Percentiles rank a stretch among this genome's conserved stretches.
Evolutionary conservation across 30 jellyfish, hydroid and myxozoan species (phyloP).

Genomic region (Hydra vulgaris): DNA sequence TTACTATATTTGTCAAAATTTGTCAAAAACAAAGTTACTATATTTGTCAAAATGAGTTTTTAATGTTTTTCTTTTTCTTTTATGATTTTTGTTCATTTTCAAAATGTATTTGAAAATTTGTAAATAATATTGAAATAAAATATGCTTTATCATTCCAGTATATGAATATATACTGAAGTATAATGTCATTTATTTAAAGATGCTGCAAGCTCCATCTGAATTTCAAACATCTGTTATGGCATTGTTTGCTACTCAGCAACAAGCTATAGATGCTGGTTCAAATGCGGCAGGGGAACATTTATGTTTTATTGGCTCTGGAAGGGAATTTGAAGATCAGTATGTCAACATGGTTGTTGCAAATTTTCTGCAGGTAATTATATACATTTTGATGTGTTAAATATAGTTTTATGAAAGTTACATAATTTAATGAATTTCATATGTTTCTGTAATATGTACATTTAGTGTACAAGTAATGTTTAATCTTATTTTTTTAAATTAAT

Average conservation of each 20-base stretch:
- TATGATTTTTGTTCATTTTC: too few species aligned
- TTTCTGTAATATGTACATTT: too few species aligned
- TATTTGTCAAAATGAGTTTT: too few species aligned
- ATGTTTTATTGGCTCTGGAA: constrained; percentile 96
- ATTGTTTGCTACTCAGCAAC: constrained; percentile 88
- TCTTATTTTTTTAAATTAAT: too few species aligned
- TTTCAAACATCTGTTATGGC: constrained; percentile 86
- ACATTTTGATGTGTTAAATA: not conserved
- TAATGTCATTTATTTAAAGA: constrained; percentile 11
- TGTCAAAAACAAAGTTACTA: too few species aligned
- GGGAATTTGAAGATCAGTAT: constrained; percentile 95
- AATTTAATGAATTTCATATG: too few species aligned
- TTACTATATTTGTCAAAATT: too few species aligned
- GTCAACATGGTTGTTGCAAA: constrained; percentile 97
- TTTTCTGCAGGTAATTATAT: constrained; percentile 62
- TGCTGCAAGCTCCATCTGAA: constrained; percentile 96
- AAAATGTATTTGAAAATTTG: too few species aligned
- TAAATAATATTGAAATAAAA: too few species aligned
- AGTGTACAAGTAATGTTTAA: too few species aligned
- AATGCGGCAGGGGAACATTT: constrained; percentile 92
- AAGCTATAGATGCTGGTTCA: constrained; percentile 92
- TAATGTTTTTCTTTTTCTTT: too few species aligned
- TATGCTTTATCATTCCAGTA: not conserved
- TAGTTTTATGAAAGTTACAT: not conserved
- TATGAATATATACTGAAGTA: not conserved